Evolutionary conservation across 2,113 vertebrate species (phyloP).

Genomic region (Pollimyrus isidori): DNA sequence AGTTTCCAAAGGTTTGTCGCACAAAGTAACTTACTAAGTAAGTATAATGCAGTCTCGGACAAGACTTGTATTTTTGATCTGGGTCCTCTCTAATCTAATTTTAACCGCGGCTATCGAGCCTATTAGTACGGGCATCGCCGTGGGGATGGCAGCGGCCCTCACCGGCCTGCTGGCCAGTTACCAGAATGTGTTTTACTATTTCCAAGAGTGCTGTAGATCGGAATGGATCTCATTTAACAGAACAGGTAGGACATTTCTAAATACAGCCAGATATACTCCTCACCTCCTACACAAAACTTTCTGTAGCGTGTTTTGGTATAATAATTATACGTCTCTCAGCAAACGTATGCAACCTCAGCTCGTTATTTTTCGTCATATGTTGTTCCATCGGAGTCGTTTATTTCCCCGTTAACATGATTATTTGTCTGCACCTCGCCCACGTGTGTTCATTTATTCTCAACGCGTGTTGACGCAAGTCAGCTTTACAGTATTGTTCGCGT

Average conservation of each 20-base stretch:
- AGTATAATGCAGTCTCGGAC: conserved; percentile 32
- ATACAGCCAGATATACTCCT: neutral
- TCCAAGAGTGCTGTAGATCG: conserved; percentile 62
- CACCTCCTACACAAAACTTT: neutral
- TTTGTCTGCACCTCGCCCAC: neutral
- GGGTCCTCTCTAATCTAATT: conserved; percentile 29
- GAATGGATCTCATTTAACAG: conserved; percentile 62
- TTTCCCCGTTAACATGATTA: neutral
- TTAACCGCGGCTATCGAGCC: conserved; percentile 50
- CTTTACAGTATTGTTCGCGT: neutral
- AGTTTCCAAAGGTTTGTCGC: neutral
- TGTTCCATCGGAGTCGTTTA: neutral
- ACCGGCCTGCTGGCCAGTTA: conserved; percentile 59
- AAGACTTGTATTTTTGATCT: conserved; percentile 29
- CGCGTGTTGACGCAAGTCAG: neutral
- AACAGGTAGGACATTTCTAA: conserved; percentile 47
- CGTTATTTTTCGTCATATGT: neutral
- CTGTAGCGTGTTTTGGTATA: neutral
- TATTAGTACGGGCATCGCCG: conserved; percentile 60
- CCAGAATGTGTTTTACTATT: conserved; percentile 53
- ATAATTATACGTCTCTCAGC: neutral
- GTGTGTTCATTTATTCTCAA: neutral
- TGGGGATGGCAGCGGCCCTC: conserved; percentile 62
- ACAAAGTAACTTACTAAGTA: no score
- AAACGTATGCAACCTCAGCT: neutral